phyloP scores from a whole-genome alignment of 2,888 invertebrate genomes.

The Brachyptera putata region DNA sequence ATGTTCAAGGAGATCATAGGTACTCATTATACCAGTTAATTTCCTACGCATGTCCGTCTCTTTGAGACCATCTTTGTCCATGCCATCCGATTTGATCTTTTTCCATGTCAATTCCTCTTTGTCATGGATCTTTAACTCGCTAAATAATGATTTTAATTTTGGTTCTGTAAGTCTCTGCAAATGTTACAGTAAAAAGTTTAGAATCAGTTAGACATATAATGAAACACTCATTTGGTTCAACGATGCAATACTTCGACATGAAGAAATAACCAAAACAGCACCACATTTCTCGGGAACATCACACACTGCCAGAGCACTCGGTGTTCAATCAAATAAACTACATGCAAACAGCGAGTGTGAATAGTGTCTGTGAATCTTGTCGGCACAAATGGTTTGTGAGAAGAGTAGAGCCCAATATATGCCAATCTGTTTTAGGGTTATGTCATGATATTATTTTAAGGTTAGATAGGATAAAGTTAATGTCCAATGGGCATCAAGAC shows the following conservation, averaged over 20 bases:
- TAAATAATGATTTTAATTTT: slow-evolving; percentile 79
- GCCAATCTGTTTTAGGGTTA: too few relatives aligned
- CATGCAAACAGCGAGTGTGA: too few relatives aligned
- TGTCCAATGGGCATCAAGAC: too few relatives aligned
- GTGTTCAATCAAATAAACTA: too few relatives aligned
- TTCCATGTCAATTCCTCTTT: slow-evolving; percentile 87
- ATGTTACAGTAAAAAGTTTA: slow-evolving; percentile 32
- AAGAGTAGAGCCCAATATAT: too few relatives aligned
- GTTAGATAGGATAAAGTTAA: too few relatives aligned
- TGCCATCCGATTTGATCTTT: slow-evolving; percentile 72
- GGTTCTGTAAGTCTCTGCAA: slow-evolving; percentile 73
- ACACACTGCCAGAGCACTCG: too few relatives aligned
- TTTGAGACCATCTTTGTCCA: slow-evolving; percentile 81
- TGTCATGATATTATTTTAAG: too few relatives aligned
- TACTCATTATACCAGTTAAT: slow-evolving; percentile 73
- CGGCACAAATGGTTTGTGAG: too few relatives aligned
- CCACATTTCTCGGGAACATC: too few relatives aligned
- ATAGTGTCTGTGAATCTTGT: too few relatives aligned
- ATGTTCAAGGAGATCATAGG: slow-evolving; percentile 74
- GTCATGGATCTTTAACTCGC: slow-evolving; percentile 87
- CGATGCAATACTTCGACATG: neutral
- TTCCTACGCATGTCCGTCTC: slow-evolving; percentile 77
- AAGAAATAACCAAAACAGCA: too few relatives aligned
- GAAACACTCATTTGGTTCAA: neutral
- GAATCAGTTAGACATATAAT: neutral